Percentiles rank a stretch among this genome's conserved stretches.
These are phyloP conservation scores for Romanogobio albipinnatus DNA, from an alignment of 2,113 vertebrate genomes.

Conservation along the genomic window DNA sequence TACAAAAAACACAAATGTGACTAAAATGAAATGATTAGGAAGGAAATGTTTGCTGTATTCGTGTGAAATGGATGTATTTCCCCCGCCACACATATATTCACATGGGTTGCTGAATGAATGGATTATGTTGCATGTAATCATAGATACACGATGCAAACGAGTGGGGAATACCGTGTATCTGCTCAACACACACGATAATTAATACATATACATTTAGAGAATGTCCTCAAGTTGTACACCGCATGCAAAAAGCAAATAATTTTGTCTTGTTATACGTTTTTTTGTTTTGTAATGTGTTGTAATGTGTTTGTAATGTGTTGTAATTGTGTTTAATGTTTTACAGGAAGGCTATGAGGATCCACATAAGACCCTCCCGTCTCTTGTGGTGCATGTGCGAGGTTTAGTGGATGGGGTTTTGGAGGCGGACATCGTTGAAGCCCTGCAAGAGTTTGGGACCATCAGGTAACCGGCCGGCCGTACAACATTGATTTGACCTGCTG, in stretches of 20 bases:
- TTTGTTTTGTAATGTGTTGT: no score
- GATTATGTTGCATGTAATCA: neutral
- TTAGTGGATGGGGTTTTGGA: conserved; percentile 91
- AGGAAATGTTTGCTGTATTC: neutral
- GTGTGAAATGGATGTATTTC: neutral
- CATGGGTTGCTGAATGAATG: neutral
- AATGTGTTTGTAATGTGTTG: no score
- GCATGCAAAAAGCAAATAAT: neutral
- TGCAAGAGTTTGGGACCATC: conserved; percentile 94
- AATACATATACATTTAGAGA: neutral
- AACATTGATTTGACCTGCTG: neutral
- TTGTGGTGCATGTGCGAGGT: conserved; percentile 92
- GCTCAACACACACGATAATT: neutral
- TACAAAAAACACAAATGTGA: neutral
- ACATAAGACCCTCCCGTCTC: conserved; percentile 91
- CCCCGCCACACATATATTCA: neutral
- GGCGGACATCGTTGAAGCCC: conserved; percentile 90
- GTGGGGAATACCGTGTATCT: neutral
- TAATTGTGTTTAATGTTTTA: no score
- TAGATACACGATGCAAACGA: neutral
- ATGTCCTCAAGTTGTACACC: neutral
- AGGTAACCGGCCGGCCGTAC: conserved; percentile 73
- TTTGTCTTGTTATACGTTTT: neutral
- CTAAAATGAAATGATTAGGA: neutral
- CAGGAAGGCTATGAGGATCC: conserved; percentile 92